phyloP scores from a whole-genome alignment of 2,113 vertebrate species.

The Pluvianellus socialis region DNA sequence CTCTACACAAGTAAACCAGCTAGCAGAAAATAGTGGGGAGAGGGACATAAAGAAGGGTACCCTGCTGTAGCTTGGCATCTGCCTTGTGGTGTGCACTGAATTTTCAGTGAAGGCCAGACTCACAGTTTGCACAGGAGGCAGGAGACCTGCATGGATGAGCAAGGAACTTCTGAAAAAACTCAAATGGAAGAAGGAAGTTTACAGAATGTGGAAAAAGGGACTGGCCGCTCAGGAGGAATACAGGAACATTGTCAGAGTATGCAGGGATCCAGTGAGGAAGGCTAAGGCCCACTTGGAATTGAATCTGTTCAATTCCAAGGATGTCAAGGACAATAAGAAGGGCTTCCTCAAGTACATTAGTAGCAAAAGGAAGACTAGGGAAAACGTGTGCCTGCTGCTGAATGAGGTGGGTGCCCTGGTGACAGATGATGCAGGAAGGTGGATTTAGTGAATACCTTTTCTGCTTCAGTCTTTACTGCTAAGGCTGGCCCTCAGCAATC shows the following conservation, averaged over 20 bases:
- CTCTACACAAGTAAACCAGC: background rate
- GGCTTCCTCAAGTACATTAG: background rate
- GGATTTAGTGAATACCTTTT: background rate
- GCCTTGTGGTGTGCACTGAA: rapidly evolving
- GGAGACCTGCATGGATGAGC: background rate
- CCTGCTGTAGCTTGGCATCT: background rate
- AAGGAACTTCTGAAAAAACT: background rate
- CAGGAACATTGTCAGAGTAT: background rate
- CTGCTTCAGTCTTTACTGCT: background rate
- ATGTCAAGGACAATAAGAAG: background rate
- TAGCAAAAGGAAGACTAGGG: background rate
- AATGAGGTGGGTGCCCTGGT: background rate
- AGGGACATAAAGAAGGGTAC: rapidly evolving
- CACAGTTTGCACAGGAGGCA: background rate
- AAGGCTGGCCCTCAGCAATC: background rate
- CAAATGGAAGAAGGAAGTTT: background rate
- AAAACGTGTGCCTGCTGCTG: background rate
- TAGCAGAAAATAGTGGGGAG: background rate
- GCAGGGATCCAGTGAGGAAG: background rate
- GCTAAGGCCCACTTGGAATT: background rate
- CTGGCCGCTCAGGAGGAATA: background rate
- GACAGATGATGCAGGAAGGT: background rate
- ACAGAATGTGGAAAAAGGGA: background rate
- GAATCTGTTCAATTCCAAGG: background rate
- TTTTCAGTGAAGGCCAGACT: background rate